Conservation (phyloP, 2,797 vertebrate genomes). For the Holocentrus rufus region DNA sequence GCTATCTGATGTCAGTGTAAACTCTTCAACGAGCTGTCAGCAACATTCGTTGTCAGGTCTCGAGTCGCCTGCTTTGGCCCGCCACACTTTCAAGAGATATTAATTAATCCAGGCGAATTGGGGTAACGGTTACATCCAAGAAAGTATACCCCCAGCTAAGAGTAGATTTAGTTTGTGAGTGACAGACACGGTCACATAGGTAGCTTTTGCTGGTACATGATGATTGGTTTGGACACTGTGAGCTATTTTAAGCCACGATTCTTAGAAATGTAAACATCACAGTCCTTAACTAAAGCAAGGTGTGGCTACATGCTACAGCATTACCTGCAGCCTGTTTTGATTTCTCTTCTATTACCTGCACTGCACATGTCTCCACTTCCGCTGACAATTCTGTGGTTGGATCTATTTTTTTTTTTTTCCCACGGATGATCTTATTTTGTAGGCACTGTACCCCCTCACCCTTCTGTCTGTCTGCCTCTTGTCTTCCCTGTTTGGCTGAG, state of each 20-base stretch:
- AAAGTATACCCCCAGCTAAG: not conserved
- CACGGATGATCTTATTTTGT: not conserved
- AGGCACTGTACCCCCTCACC: constrained; percentile 19
- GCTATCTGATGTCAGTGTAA: not conserved
- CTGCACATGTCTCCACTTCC: not conserved
- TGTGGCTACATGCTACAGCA: not conserved
- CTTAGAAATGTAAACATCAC: not conserved
- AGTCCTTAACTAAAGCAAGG: not conserved
- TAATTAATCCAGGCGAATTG: not conserved
- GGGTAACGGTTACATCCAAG: too few relatives aligned
- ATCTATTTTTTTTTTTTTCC: not conserved
- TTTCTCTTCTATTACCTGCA: not conserved
- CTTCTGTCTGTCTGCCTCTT: constrained; percentile 14
- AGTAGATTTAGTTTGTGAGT: not conserved
- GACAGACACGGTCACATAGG: not conserved
- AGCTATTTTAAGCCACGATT: not conserved
- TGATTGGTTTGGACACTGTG: not conserved
- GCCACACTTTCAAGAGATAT: not conserved
- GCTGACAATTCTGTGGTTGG: not conserved
- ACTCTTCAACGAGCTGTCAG: not conserved
- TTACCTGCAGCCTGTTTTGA: not conserved
- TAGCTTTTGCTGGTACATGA: not conserved
- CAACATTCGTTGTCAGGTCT: not conserved
- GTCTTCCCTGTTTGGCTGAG: constrained; percentile 51
- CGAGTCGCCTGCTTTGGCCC: not conserved